These are phyloP conservation scores for Saturnia japonica DNA, from an alignment of 2,888 invertebrate species.

Conservation along the genomic window DNA sequence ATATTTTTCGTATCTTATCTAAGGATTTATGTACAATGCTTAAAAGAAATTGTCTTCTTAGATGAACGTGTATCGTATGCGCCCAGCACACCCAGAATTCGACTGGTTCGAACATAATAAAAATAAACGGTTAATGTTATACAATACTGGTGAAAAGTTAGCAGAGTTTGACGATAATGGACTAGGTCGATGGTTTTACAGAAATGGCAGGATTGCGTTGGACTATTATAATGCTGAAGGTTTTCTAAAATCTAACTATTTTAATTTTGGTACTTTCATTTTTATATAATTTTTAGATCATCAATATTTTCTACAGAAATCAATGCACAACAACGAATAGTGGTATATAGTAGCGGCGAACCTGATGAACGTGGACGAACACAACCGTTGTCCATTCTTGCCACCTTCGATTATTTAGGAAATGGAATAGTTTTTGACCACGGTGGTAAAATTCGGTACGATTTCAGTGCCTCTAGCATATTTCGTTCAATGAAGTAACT, in stretches of 20 bases:
- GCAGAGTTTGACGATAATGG: constrained; percentile 69
- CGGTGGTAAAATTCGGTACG: constrained; percentile 67
- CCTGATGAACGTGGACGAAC: constrained; percentile 62
- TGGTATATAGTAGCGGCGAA: constrained; percentile 68
- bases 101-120: constrained; percentile 74
- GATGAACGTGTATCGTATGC: constrained; percentile 76
- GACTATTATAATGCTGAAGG: constrained; percentile 74
- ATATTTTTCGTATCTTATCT: neutral
- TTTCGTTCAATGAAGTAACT: neutral
- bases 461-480: neutral
- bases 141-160: constrained; percentile 64
- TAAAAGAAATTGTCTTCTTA: constrained; percentile 29
- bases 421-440: constrained; percentile 75
- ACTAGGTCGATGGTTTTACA: constrained; percentile 66
- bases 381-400: constrained; percentile 63
- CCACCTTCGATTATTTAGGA: constrained; percentile 69
- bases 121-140: constrained; percentile 56
- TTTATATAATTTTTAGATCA: neutral
- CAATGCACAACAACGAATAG: constrained; percentile 68
- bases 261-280: constrained; percentile 1
- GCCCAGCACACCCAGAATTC: constrained; percentile 69
- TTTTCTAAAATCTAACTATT: constrained; percentile 28
- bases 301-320: constrained; percentile 48
- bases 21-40: neutral
- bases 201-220: constrained; percentile 63